A percentile compares a stretch with the other conserved stretches of the same genome.
Evolutionary conservation across 2,113 vertebrate genomes (phyloP).

Genomic region (Bucco capensis): DNA sequence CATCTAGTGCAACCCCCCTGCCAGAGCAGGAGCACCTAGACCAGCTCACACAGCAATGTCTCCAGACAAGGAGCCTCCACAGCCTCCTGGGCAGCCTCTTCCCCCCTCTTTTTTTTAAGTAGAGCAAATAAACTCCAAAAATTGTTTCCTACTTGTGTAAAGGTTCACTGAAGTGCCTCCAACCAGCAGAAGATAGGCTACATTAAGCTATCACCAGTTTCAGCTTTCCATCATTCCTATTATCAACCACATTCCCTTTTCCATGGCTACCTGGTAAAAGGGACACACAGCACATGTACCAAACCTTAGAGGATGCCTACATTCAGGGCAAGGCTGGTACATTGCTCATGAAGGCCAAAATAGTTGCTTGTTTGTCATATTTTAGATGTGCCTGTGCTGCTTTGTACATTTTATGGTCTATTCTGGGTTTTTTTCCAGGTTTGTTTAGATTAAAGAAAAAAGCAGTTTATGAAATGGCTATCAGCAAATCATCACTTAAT

Average conservation of each 20-base stretch:
- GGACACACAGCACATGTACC: fast-evolving
- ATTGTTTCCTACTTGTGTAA: neutral
- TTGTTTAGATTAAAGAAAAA: neutral
- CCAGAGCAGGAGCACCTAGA: no score
- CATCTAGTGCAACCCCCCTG: no score
- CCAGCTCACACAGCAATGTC: no score
- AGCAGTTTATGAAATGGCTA: neutral
- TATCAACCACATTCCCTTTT: neutral
- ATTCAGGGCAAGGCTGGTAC: neutral
- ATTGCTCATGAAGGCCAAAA: fast-evolving
- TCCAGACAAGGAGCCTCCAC: no score
- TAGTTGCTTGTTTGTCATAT: neutral
- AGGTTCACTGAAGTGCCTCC: neutral
- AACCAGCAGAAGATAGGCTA: neutral
- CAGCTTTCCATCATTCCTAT: neutral
- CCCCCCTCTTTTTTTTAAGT: neutral
- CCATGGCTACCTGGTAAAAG: neutral
- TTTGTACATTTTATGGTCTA: neutral
- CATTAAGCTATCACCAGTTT: neutral
- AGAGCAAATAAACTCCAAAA: neutral
- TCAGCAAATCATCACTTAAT: neutral
- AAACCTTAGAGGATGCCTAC: neutral
- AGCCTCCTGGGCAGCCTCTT: no score
- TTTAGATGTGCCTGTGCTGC: neutral
- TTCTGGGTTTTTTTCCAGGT: neutral